These are phyloP conservation scores for Enteromius fasciolatus DNA, from an alignment of 2,797 vertebrate species.

Conservation along the genomic window DNA sequence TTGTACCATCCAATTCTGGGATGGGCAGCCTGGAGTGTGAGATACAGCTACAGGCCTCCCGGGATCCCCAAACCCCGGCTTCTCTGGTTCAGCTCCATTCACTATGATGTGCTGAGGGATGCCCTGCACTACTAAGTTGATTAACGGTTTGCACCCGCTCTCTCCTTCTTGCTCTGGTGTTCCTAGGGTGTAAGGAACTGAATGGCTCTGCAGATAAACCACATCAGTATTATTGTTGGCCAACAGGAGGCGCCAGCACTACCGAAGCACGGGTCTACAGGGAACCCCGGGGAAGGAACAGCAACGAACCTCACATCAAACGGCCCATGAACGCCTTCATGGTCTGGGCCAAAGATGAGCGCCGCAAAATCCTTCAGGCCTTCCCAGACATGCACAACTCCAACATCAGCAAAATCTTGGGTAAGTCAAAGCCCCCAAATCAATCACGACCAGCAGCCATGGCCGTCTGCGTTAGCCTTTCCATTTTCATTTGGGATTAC, in stretches of 20 bases:
- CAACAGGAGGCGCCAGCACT: slow-evolving; percentile 97
- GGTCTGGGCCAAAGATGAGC: slow-evolving; percentile 99
- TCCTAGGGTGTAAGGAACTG: slow-evolving; percentile 87
- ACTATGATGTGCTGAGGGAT: slow-evolving; percentile 53
- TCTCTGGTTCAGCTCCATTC: slow-evolving; percentile 50
- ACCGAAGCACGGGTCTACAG: slow-evolving; percentile 97
- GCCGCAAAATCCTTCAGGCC: slow-evolving; percentile 98
- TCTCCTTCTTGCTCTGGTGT: slow-evolving; percentile 83
- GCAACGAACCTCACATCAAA: slow-evolving; percentile 98
- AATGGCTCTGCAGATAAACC: slow-evolving; percentile 93
- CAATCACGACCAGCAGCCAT: slow-evolving; percentile 27
- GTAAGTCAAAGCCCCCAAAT: slow-evolving; percentile 76
- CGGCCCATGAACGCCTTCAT: slow-evolving; percentile 99
- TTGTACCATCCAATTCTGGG: slow-evolving; percentile 50
- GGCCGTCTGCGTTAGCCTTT: slow-evolving; percentile 25
- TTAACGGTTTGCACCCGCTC: slow-evolving; percentile 81
- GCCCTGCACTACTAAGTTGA: slow-evolving; percentile 66
- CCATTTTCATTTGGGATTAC: slow-evolving; percentile 39
- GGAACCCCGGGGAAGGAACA: slow-evolving; percentile 94
- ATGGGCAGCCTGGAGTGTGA: slow-evolving; percentile 38
- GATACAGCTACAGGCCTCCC: slow-evolving; percentile 16
- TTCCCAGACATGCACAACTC: slow-evolving; percentile 99
- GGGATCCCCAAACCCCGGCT: neutral
- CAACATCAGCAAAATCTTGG: slow-evolving; percentile 99
- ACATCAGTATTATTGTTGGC: slow-evolving; percentile 95